phyloP scores from a whole-genome alignment of 2,797 vertebrate genomes.

The Heliangelus exortis region DNA sequence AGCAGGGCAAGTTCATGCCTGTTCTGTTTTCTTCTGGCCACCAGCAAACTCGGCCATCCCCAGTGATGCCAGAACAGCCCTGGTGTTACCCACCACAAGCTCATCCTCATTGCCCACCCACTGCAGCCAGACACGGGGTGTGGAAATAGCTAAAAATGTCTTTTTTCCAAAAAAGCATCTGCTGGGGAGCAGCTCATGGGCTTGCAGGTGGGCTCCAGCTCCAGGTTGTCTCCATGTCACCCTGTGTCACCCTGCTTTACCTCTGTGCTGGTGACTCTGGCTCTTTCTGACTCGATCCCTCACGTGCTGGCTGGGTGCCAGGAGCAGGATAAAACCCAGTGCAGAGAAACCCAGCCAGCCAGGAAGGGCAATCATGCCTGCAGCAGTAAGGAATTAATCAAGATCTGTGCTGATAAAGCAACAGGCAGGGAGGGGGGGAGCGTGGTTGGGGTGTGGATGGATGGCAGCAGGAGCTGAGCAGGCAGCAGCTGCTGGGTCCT shows the following conservation, averaged over 20 bases:
- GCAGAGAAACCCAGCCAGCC: neutral
- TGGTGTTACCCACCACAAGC: accelerated
- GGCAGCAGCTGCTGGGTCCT: neutral
- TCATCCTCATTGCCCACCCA: neutral
- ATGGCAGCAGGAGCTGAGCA: neutral
- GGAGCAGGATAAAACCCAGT: neutral
- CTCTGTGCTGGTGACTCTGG: neutral
- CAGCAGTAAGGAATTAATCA: neutral
- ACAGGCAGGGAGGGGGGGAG: neutral
- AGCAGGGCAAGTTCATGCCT: neutral
- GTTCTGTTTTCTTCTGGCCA: neutral
- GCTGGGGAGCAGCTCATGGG: neutral
- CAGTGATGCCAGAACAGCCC: accelerated
- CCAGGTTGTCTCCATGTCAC: accelerated
- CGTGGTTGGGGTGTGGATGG: accelerated
- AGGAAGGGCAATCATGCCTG: neutral
- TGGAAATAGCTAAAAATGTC: neutral
- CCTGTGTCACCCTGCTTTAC: neutral
- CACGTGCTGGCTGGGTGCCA: accelerated
- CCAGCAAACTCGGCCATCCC: neutral
- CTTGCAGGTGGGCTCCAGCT: neutral
- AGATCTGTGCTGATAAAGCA: neutral
- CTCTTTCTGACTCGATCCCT: accelerated
- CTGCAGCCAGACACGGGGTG: neutral
- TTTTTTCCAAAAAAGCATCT: neutral